These are phyloP conservation scores for Eilema sororculum DNA, from an alignment of 2,888 invertebrate species.

Conservation along the genomic window DNA sequence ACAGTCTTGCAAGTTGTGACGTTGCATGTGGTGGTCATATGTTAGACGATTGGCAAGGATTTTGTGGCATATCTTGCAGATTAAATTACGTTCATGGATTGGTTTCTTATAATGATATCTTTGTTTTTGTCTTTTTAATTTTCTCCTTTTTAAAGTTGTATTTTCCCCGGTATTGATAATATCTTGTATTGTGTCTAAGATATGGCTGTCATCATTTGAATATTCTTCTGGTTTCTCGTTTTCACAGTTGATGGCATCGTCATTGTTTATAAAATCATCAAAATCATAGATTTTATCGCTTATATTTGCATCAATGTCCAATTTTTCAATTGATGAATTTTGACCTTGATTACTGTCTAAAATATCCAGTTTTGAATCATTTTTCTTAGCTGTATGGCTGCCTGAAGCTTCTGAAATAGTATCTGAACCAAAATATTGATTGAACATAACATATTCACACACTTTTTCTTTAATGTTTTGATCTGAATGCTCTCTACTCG, in stretches of 20 bases:
- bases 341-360: neutral
- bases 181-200: constrained; percentile 41
- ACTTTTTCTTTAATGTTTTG: constrained; percentile 56
- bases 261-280: constrained; percentile 28
- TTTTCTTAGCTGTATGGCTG: constrained; percentile 6
- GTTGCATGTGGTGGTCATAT: constrained; percentile 73
- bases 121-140: constrained; percentile 21
- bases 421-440: constrained; percentile 55
- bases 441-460: constrained; percentile 63
- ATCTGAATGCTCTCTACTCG: constrained; percentile 21
- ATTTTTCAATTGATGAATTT: neutral
- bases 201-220: constrained; percentile 26
- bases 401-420: constrained; percentile 6
- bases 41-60: constrained; percentile 66
- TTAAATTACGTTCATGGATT: constrained; percentile 41
- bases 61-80: constrained; percentile 70
- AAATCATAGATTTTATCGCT: constrained; percentile 26
- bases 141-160: constrained; percentile 11
- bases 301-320: neutral
- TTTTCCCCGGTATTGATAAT: constrained; percentile 26
- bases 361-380: neutral
- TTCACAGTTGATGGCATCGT: constrained; percentile 16
- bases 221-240: constrained; percentile 12
- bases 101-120: neutral
- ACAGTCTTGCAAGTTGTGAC: constrained; percentile 64